A percentile compares a stretch with the other conserved stretches of the same genome.
Evolutionary conservation across 2,113 vertebrate species (phyloP).

Genomic region (Panurus biarmicus): DNA sequence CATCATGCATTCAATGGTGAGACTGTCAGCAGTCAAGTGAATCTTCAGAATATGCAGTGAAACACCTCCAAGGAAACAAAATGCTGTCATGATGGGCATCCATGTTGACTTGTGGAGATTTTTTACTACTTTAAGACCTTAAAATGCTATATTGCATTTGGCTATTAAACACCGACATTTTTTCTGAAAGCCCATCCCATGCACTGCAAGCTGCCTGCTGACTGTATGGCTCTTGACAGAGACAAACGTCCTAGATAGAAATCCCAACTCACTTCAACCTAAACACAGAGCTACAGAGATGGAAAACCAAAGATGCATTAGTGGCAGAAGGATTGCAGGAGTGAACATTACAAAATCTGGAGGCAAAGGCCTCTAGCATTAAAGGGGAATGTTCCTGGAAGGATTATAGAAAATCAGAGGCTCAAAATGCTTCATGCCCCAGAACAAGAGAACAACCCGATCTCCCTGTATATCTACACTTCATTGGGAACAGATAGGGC

Average conservation of each 20-base stretch:
- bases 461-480: not conserved
- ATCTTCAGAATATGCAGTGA: not conserved
- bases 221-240: not conserved
- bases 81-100: not conserved
- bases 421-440: not conserved
- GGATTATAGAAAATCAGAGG: not conserved
- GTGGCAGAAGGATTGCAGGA: not conserved
- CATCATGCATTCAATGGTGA: not conserved
- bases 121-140: not conserved
- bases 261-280: not conserved
- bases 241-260: not conserved
- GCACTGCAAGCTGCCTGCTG: not conserved
- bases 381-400: not conserved
- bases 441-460: not conserved
- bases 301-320: not conserved
- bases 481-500: not conserved
- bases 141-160: not conserved
- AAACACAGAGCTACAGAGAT: not conserved
- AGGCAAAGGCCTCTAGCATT: not conserved
- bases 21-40: not conserved
- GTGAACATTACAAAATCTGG: not conserved
- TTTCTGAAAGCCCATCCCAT: not conserved
- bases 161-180: not conserved
- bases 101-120: accelerated
- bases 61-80: not conserved